These are phyloP conservation scores for Labeo calbasu DNA, from an alignment of 2,797 vertebrate genomes.

Conservation along the genomic window DNA sequence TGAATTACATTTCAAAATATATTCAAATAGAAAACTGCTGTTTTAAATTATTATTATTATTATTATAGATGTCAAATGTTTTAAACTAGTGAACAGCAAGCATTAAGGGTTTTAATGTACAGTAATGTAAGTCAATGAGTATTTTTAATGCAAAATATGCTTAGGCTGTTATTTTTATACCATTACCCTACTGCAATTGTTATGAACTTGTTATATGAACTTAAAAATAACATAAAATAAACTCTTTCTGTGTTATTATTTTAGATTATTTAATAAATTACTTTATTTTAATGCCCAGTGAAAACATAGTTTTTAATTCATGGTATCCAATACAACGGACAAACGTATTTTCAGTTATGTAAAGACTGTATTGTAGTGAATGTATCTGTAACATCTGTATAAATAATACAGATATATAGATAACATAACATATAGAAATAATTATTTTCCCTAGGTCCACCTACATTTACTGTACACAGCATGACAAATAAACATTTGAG, in stretches of 20 bases:
- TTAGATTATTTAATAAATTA: not conserved
- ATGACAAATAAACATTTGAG: conserved; percentile 39
- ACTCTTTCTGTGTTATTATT: not conserved
- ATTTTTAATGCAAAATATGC: not conserved
- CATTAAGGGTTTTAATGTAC: not conserved
- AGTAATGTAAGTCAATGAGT: not conserved
- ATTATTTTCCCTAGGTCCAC: not conserved
- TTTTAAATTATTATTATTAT: too few relatives aligned
- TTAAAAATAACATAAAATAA: not conserved
- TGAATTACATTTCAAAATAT: too few relatives aligned
- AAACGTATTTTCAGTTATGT: not conserved
- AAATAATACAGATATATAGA: not conserved
- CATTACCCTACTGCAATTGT: not conserved
- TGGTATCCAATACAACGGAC: not conserved
- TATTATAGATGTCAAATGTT: not conserved
- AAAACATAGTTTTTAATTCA: not conserved
- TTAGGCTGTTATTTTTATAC: not conserved
- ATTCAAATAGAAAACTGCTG: too few relatives aligned
- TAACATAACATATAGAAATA: not conserved
- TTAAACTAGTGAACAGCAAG: not conserved
- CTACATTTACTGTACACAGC: not conserved
- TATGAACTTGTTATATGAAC: not conserved
- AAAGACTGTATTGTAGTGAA: not conserved
- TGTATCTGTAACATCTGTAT: not conserved
- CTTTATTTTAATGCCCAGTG: not conserved